Evolutionary conservation across 2,113 vertebrate species (phyloP).

Genomic region (Pollimyrus isidori): DNA sequence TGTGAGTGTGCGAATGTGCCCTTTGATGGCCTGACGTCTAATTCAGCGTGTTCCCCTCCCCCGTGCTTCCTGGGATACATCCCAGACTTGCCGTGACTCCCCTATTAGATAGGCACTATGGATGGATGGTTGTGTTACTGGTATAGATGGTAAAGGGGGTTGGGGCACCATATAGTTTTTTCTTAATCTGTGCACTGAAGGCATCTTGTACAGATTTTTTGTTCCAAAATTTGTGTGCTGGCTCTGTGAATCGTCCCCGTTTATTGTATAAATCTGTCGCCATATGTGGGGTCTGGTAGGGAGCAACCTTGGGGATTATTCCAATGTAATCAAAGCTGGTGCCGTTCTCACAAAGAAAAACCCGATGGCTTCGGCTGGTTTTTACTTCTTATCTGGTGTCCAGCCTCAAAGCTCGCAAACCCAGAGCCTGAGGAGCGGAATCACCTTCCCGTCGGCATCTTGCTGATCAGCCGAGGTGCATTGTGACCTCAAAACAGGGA

Average conservation of each 20-base stretch:
- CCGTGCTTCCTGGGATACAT: neutral
- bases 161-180: conserved; percentile 18
- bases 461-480: neutral
- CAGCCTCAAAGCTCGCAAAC: neutral
- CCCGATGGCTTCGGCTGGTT: neutral
- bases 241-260: conserved; percentile 25
- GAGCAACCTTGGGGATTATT: conserved; percentile 29
- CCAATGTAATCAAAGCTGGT: conserved; percentile 30
- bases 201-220: conserved; percentile 25
- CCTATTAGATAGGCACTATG: neutral
- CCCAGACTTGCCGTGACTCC: neutral
- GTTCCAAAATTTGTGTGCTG: conserved; percentile 18
- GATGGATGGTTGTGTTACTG: neutral
- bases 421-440: conserved; percentile 14
- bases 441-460: neutral
- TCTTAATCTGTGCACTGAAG: conserved; percentile 31
- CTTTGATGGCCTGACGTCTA: neutral
- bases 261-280: conserved; percentile 30
- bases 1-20: neutral
- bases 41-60: neutral
- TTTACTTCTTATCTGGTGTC: neutral
- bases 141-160: conserved; percentile 24
- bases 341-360: neutral
- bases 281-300: conserved; percentile 11
- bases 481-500: neutral